These are phyloP conservation scores for Sanderia malayensis DNA, from an alignment of 30 jellyfish, hydroid and myxozoan species.

Conservation along the genomic window DNA sequence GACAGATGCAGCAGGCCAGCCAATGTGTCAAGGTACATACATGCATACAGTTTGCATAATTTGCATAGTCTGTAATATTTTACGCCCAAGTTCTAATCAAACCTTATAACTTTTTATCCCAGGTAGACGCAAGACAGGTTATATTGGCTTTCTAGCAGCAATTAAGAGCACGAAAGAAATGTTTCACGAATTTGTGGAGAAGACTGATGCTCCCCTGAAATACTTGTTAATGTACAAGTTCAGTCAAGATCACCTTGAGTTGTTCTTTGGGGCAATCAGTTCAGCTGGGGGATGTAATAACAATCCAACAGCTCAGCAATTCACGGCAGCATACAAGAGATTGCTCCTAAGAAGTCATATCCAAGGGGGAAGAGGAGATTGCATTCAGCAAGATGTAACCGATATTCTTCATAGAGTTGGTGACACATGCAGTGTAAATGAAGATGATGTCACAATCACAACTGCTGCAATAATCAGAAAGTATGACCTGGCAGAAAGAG, in stretches of 20 bases:
- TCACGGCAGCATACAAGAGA: background rate
- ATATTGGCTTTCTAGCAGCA: slow-evolving; percentile 40
- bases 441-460: background rate
- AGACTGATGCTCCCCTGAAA: slow-evolving; percentile 41
- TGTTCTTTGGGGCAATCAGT: slow-evolving; percentile 16
- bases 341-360: background rate
- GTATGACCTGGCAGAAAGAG: too few species aligned
- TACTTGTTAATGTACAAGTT: slow-evolving; percentile 64
- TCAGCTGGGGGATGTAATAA: slow-evolving; percentile 61
- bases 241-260: slow-evolving; percentile 30
- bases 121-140: slow-evolving; percentile 29
- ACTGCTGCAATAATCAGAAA: slow-evolving; percentile 5
- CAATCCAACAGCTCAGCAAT: slow-evolving; percentile 60
- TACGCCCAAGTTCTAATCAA: too few species aligned
- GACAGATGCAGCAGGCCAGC: too few species aligned
- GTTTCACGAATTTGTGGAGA: too few species aligned
- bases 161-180: slow-evolving; percentile 22
- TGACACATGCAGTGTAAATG: background rate
- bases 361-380: background rate
- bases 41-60: too few species aligned
- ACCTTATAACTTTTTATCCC: too few species aligned
- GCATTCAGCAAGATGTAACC: background rate
- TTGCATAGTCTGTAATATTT: too few species aligned
- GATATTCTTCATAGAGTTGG: background rate
- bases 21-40: too few species aligned